A percentile compares a stretch with the other conserved stretches of the same genome.
These are phyloP conservation scores for Echeneis naucrates DNA, from an alignment of 2,797 vertebrate genomes.

Conservation along the genomic window DNA sequence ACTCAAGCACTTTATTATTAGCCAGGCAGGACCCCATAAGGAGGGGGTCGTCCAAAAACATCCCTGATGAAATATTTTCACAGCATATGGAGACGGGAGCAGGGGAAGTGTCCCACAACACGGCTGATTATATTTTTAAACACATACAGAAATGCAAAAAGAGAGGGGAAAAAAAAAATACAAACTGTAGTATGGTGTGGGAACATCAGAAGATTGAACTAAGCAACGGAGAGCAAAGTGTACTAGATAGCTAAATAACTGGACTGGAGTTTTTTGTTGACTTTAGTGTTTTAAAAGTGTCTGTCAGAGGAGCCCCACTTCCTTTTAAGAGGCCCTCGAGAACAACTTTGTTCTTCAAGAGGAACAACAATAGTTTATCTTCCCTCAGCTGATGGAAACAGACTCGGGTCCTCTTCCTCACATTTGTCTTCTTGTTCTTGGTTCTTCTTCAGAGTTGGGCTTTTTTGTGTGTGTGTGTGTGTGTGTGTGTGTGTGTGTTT, in stretches of 20 bases:
- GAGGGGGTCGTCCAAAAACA: conserved; percentile 81
- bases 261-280: conserved; percentile 66
- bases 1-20: conserved; percentile 87
- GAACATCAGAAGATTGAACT: conserved; percentile 46
- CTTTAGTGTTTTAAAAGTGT: conserved; percentile 66
- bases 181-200: conserved; percentile 35
- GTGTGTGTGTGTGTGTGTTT: too few relatives aligned
- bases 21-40: conserved; percentile 73
- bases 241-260: conserved; percentile 40
- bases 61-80: conserved; percentile 81
- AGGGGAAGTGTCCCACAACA: conserved; percentile 73
- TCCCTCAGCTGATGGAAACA: conserved; percentile 32
- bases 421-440: neutral
- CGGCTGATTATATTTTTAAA: conserved; percentile 55
- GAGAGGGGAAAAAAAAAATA: neutral
- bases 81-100: conserved; percentile 76
- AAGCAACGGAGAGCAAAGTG: conserved; percentile 51
- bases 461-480: too few relatives aligned
- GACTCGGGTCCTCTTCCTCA: conserved; percentile 15
- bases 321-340: conserved; percentile 66
- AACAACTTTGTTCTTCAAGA: conserved; percentile 69
- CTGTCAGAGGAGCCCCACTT: conserved; percentile 43
- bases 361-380: conserved; percentile 71
- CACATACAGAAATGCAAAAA: conserved; percentile 2
- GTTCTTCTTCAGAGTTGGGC: too few relatives aligned